Conservation (phyloP, 2,888 invertebrate genomes). For the Stenurella melanura region DNA sequence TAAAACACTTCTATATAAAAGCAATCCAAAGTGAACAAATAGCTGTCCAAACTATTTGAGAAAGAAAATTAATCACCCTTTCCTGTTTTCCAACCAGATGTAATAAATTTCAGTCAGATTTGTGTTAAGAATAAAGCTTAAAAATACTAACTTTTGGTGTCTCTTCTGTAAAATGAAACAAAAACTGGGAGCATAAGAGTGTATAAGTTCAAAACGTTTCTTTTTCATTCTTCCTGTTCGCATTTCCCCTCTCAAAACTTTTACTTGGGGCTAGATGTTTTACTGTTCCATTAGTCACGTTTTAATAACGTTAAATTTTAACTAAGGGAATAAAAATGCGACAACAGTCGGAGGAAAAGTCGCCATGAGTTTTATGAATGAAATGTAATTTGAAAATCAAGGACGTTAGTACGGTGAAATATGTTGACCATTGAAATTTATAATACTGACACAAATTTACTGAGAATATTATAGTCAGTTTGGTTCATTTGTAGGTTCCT, state of each 20-base stretch:
- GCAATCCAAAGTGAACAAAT: neutral
- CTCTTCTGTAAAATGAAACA: constrained; percentile 2
- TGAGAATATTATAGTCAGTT: too few species aligned
- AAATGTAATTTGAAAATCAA: too few species aligned
- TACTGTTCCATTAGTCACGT: neutral
- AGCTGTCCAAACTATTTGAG: neutral
- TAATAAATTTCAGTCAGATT: neutral
- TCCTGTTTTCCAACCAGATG: constrained; percentile 1
- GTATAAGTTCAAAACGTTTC: neutral
- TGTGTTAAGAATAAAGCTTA: constrained; percentile 3
- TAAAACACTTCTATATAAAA: neutral
- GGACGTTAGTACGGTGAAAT: too few species aligned
- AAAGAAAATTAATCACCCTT: neutral
- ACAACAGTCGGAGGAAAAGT: neutral
- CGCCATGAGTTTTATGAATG: too few species aligned
- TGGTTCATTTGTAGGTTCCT: too few species aligned
- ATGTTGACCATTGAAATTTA: too few species aligned
- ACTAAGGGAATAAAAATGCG: neutral
- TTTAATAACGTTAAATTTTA: neutral
- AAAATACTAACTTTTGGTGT: neutral
- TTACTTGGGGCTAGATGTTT: neutral
- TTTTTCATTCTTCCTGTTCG: neutral
- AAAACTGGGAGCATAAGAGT: neutral
- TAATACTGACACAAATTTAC: too few species aligned
- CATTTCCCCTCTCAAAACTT: neutral